Base-by-base conservation (phyloP, 1,140 invertebrate genomes). In the Popillia japonica region DNA sequence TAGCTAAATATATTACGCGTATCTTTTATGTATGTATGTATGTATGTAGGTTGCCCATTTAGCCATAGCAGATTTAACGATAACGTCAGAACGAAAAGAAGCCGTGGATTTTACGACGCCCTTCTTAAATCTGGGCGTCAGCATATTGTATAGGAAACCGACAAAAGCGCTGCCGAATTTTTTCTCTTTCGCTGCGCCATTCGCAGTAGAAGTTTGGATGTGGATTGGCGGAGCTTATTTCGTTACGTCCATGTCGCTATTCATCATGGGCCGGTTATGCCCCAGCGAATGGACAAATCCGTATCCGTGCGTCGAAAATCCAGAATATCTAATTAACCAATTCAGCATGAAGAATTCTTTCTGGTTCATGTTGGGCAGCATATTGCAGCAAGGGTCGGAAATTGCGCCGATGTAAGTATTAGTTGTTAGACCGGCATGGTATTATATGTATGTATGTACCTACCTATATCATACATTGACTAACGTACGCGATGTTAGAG, bases 41-140 rank as follows among this genome's bases (percentile, higher is more conserved):
- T 34, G 27, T 34, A 34, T 14, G 27, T 20, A 68, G 61, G 9
- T 10, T 10, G 94, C 94, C 14, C 93, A 95, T 86, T 87, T 95
- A 79, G 94, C 93, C 3, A 93, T 95, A 14, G 93, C 93, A 7
- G 94, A 94, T 40, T 91, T 95, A 89, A 95, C 94, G 8, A 94
- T 96, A 80, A 97, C 95, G 83, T 95, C 95, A 81, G 94, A 95
- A 76, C 89, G 96, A 78, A 95, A 96, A 85, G 92, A 92, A 84
- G 94, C 93, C n/a, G 96, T 97, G 78, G 96, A 97, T 87, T 97
- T 97, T 86, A 96, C 95, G 1, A 96, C 95, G 85, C 94, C 94
- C 11, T 96, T 96, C 86, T 95, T 96, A 93, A 95, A 95, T 84
- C 89, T 96, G 27, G 92, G 92, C n/a, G 95, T 97, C 80, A 93